Base-by-base conservation (phyloP, 2,888 invertebrate genomes). In the Drosophila anomalata region DNA sequence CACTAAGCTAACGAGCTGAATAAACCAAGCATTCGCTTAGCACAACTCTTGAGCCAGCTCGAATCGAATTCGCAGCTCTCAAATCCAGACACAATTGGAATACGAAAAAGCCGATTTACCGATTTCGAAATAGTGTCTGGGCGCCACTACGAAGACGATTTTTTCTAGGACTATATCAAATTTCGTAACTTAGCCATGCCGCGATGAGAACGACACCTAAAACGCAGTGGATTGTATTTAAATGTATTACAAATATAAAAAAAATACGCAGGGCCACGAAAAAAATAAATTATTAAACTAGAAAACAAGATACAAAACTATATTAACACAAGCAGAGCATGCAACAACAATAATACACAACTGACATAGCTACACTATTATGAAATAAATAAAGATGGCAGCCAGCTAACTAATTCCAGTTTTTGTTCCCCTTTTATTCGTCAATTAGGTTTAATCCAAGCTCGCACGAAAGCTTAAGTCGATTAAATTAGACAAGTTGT, bases 161-260 rank as follows among this genome's bases (percentile, higher is more conserved):
- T 67, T 51, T 52, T 74, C 50, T 62, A 73, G 51, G 52, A 63
- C 46, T 57, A 44, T 52, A 72, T 72, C 47, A 72, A 66, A 55
- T 54, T 62, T 51, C 46, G 56, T 41, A 41, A 36, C 26, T 36
- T 51, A 62, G 50, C 26, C 20, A 41, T 51, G 63, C 22, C 44
- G 55, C 54, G 50, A 67, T 39, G 50, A 57, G 31, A 68, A 61
- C 44, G 55, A 65, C 73, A 63, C 53, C 69, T 69, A 73, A 50
- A 76, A 56, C 65, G 77, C 75, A 75, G 76, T 85, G 75, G 73
- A 61, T 77, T 79, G 84, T 88, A 88, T 89, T 86, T 86, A 78
- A 83, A 75, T 81, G 75, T 88, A 89, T 85, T 89, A 82, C 78
- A 87, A 85, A 85, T 79, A 87, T 78, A 79, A 75, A 73, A 17